Conservation (phyloP, 1,140 invertebrate species). For the Harlomillsia oculata region DNA sequence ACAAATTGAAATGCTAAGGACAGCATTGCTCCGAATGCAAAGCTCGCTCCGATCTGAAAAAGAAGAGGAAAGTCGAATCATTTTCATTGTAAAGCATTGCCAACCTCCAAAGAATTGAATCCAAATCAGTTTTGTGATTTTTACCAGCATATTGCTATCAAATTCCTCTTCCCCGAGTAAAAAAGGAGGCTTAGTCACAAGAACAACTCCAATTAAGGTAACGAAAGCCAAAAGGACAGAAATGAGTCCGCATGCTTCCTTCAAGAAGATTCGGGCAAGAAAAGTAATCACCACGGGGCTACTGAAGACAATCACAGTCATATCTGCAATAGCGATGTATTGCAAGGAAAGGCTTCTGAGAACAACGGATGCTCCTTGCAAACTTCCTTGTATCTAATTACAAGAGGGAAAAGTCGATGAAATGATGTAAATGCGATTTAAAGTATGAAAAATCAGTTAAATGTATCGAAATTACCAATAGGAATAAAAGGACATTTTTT, state of each 20-base stretch:
- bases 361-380: conserved; percentile 4
- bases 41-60: conserved; percentile 10
- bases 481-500: background rate
- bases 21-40: conserved; percentile 5
- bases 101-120: background rate
- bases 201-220: conserved; percentile 6
- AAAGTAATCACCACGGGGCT: conserved; percentile 21
- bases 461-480: too few relatives aligned
- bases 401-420: background rate
- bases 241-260: conserved; percentile 15
- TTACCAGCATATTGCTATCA: conserved; percentile 11
- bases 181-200: conserved; percentile 7
- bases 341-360: conserved; percentile 9
- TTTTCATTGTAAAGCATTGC: background rate
- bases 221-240: conserved; percentile 6
- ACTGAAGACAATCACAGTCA: conserved; percentile 23
- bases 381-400: conserved; percentile 4
- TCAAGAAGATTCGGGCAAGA: conserved; percentile 21
- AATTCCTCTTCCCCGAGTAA: background rate
- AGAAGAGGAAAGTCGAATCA: background rate
- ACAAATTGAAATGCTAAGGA: background rate
- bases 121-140: background rate
- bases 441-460: too few relatives aligned
- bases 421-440: background rate
- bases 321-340: conserved; percentile 22